phyloP scores from a whole-genome alignment of 2,113 vertebrate species.

The Tinamus guttatus region DNA sequence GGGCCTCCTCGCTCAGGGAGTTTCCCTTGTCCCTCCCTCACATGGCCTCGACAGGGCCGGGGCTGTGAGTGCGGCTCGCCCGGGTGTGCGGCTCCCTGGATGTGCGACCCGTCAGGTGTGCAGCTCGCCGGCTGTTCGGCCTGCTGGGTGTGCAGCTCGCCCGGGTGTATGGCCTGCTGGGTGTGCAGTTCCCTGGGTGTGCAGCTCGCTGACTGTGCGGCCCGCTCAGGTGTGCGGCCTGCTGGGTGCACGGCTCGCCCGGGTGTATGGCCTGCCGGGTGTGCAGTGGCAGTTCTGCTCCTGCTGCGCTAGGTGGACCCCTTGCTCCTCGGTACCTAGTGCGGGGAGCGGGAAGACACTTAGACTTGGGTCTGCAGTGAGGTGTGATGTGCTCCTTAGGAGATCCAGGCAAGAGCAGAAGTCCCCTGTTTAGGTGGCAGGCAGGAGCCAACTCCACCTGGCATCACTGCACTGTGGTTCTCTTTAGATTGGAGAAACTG shows the following conservation, averaged over 20 bases:
- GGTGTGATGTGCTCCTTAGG: background rate
- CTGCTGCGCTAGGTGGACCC: constrained; percentile 66
- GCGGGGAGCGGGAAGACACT: fast-evolving
- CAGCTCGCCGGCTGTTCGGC: background rate
- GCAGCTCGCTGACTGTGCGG: no score
- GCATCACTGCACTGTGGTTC: background rate
- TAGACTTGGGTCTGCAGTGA: background rate
- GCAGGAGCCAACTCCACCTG: background rate
- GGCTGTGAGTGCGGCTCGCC: background rate
- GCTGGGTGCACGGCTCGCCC: background rate
- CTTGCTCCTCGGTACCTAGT: background rate
- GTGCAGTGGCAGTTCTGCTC: constrained; percentile 40
- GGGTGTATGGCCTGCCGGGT: no score
- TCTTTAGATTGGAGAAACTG: background rate
- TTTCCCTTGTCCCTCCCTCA: background rate
- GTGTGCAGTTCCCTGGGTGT: no score
- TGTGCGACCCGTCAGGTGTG: no score
- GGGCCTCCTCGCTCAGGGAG: background rate
- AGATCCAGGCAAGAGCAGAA: background rate
- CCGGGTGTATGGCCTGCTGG: no score
- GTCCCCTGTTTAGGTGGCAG: background rate
- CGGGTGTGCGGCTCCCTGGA: no score
- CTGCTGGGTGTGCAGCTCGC: no score
- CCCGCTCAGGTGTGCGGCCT: background rate
- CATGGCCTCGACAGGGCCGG: background rate